Evolutionary conservation across 2,113 vertebrate genomes (phyloP).

Genomic region (Rissa tridactyla): DNA sequence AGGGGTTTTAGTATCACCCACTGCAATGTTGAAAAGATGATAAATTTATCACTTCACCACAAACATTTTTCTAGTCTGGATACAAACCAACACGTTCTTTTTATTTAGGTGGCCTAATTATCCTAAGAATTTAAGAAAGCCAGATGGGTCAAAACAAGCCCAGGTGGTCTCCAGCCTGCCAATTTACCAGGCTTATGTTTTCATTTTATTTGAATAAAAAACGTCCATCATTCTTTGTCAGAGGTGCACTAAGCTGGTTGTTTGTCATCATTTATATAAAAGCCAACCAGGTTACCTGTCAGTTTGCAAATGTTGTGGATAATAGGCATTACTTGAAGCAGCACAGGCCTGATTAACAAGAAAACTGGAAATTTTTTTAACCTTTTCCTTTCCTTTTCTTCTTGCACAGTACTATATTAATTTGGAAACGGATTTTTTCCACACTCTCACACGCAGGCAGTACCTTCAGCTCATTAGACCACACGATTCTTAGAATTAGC

Average conservation of each 20-base stretch:
- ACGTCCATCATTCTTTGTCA: background rate
- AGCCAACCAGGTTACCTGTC: background rate
- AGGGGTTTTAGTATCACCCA: background rate
- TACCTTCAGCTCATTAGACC: background rate
- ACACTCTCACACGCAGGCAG: background rate
- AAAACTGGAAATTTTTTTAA: background rate
- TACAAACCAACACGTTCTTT: background rate
- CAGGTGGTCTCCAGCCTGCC: background rate
- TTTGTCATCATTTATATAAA: background rate
- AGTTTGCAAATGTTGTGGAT: background rate
- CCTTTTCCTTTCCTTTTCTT: background rate
- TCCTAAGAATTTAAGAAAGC: background rate
- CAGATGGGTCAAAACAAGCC: background rate
- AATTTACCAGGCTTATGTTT: slow-evolving; percentile 1
- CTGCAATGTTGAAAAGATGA: background rate
- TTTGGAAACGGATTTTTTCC: background rate
- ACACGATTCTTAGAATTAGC: background rate
- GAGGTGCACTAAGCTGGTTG: background rate
- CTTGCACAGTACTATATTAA: background rate
- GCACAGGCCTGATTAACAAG: background rate
- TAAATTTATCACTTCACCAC: background rate
- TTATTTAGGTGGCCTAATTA: background rate
- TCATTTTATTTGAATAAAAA: background rate
- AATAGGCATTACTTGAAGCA: background rate
- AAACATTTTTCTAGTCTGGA: background rate